phyloP scores from a whole-genome alignment of 2,888 invertebrate genomes.

The Barypeithes pellucidus region DNA sequence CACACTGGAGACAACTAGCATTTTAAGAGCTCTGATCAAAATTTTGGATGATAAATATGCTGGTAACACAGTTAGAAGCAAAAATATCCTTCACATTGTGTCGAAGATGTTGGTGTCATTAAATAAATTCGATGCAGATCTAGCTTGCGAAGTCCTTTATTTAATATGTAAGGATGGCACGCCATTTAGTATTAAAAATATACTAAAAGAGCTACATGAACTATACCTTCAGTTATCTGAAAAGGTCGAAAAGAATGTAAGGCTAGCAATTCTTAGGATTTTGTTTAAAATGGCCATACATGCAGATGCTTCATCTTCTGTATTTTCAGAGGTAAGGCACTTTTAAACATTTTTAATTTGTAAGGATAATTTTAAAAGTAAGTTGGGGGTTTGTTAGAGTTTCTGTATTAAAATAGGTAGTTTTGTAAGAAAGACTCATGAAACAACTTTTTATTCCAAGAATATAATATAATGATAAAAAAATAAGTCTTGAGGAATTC shows the following conservation, averaged over 20 bases:
- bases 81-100: slow-evolving; percentile 56
- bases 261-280: slow-evolving; percentile 56
- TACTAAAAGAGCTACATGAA: slow-evolving; percentile 54
- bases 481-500: too few relatives aligned
- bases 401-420: too few relatives aligned
- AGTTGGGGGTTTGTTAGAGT: too few relatives aligned
- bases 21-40: slow-evolving; percentile 52
- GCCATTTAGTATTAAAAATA: slow-evolving; percentile 57
- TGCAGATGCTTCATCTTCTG: slow-evolving; percentile 55
- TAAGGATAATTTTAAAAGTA: too few relatives aligned
- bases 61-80: slow-evolving; percentile 54
- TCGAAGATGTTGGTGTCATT: slow-evolving; percentile 52
- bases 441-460: too few relatives aligned
- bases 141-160: slow-evolving; percentile 46
- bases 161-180: slow-evolving; percentile 57
- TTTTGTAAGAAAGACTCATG: too few relatives aligned
- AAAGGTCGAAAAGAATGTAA: slow-evolving; percentile 51
- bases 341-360: not conserved
- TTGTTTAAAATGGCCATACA: slow-evolving; percentile 58
- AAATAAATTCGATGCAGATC: slow-evolving; percentile 38
- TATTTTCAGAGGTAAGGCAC: slow-evolving; percentile 52
- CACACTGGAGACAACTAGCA: slow-evolving; percentile 46
- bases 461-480: too few relatives aligned
- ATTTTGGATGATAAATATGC: slow-evolving; percentile 55
- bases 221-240: slow-evolving; percentile 54